Evolutionary conservation across 2,113 vertebrate genomes (phyloP).

Genomic region (Planiliza haematocheilus): DNA sequence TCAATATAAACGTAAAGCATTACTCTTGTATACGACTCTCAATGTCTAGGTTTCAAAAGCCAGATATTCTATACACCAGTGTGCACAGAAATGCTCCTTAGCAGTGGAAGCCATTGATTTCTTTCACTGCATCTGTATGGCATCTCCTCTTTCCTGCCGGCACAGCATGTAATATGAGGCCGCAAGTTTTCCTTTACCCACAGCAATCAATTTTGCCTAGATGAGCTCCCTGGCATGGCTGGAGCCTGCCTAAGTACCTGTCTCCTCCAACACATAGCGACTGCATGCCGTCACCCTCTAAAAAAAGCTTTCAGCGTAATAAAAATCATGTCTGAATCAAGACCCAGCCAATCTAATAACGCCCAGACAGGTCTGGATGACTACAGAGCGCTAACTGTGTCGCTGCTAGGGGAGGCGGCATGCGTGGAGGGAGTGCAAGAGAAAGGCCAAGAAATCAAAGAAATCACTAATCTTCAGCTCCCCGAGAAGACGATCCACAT

Average conservation of each 20-base stretch:
- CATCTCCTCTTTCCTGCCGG: constrained; percentile 60
- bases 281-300: constrained; percentile 28
- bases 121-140: constrained; percentile 57
- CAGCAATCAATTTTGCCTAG: constrained; percentile 76
- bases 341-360: constrained; percentile 61
- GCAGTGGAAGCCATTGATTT: constrained; percentile 72
- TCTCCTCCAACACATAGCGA: constrained; percentile 49
- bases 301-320: constrained; percentile 64
- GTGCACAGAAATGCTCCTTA: constrained; percentile 49
- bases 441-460: constrained; percentile 56
- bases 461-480: constrained; percentile 67
- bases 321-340: constrained; percentile 67
- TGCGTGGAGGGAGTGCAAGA: constrained; percentile 19
- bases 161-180: constrained; percentile 76
- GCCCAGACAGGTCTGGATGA: constrained; percentile 51
- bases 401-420: constrained; percentile 28
- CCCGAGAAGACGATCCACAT: constrained; percentile 58
- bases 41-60: constrained; percentile 34
- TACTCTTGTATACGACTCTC: constrained; percentile 19
- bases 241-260: constrained; percentile 62
- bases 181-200: constrained; percentile 73
- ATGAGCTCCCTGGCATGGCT: constrained; percentile 55
- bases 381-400: constrained; percentile 52
- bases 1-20: constrained; percentile 22
- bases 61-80: constrained; percentile 39